These are phyloP conservation scores for Pipistrellus kuhlii DNA, from an alignment of 2,797 vertebrate genomes.

Conservation along the genomic window DNA sequence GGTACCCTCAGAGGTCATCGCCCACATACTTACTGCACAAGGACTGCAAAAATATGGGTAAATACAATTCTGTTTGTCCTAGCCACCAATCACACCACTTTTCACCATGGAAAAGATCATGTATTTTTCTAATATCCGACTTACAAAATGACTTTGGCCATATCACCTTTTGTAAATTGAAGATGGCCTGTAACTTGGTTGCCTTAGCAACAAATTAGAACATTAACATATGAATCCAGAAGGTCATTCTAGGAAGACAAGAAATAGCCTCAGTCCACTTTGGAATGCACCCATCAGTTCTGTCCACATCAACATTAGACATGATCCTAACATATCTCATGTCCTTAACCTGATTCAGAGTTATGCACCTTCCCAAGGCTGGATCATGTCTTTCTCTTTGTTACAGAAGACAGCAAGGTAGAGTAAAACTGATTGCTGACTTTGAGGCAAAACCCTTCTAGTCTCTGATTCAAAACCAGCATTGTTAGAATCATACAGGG, in stretches of 20 bases:
- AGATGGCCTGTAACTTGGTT: conserved; percentile 72
- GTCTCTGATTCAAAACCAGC: background rate
- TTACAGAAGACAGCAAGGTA: conserved; percentile 5
- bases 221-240: conserved; percentile 78
- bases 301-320: background rate
- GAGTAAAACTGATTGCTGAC: conserved; percentile 6
- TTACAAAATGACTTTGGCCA: conserved; percentile 72
- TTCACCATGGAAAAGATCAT: conserved; percentile 62
- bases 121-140: conserved; percentile 69
- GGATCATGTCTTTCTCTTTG: background rate
- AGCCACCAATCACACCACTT: conserved; percentile 59
- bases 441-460: conserved; percentile 5
- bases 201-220: conserved; percentile 80
- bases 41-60: conserved; percentile 9
- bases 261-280: conserved; percentile 51
- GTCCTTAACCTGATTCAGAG: background rate
- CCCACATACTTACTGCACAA: background rate
- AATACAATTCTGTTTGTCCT: conserved; percentile 56
- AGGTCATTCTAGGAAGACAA: conserved; percentile 73
- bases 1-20: background rate
- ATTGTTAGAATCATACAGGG: background rate
- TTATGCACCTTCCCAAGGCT: background rate
- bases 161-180: conserved; percentile 78
- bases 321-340: background rate
- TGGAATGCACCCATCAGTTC: conserved; percentile 23